Conservation (phyloP, 2,797 vertebrate species). For the Caiman crocodilus region DNA sequence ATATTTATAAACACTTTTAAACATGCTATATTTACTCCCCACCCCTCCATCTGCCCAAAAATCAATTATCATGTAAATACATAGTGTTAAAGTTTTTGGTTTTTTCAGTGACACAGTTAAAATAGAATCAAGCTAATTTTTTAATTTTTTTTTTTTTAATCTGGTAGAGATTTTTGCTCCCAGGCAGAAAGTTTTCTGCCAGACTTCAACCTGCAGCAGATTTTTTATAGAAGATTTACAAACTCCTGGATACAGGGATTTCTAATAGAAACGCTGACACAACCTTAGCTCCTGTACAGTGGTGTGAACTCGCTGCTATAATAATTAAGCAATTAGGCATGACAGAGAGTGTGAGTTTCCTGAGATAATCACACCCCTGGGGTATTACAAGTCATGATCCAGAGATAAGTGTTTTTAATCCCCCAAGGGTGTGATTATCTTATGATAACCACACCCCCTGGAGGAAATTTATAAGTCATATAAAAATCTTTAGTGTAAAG, state of each 20-base stretch:
- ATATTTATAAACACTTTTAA: background rate
- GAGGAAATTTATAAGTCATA: slow-evolving; percentile 75
- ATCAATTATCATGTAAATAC: background rate
- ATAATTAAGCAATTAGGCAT: slow-evolving; percentile 86
- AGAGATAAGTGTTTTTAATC: slow-evolving; percentile 83
- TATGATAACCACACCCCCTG: slow-evolving; percentile 79
- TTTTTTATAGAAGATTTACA: slow-evolving; percentile 54
- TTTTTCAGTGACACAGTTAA: slow-evolving; percentile 20
- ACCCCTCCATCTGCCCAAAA: background rate
- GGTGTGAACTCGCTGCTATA: slow-evolving; percentile 72
- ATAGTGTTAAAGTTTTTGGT: background rate
- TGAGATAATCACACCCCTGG: slow-evolving; percentile 82
- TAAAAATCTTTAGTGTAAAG: slow-evolving; percentile 69
- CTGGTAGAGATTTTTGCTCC: slow-evolving; percentile 21
- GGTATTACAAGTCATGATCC: slow-evolving; percentile 79
- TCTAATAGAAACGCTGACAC: slow-evolving; percentile 75
- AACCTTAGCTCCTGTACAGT: slow-evolving; percentile 55
- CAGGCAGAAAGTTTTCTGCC: slow-evolving; percentile 15
- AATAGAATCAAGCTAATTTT: slow-evolving; percentile 45
- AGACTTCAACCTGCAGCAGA: slow-evolving; percentile 37
- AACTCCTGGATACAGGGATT: slow-evolving; percentile 67
- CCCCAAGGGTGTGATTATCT: slow-evolving; percentile 80
- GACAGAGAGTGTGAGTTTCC: slow-evolving; percentile 79
- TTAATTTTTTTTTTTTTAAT: background rate
- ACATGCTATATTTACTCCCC: background rate